Evolutionary conservation across 2,797 vertebrate species (phyloP), one percentile per base, ranked within the genome.

Genomic region (Podargus strigoides): DNA sequence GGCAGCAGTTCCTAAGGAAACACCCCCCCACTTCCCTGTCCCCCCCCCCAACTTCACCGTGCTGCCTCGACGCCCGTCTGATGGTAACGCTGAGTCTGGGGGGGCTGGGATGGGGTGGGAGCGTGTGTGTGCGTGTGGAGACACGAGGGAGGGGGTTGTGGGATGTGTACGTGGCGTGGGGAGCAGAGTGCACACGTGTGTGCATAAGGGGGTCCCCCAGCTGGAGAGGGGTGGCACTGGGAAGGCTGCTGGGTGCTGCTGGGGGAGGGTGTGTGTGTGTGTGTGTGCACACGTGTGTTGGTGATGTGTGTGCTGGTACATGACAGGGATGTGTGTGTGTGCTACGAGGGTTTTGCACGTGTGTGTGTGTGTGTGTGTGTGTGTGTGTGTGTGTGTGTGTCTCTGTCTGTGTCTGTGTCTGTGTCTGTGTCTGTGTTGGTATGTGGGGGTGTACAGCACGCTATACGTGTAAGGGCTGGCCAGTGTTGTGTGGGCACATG

Each of bases 401-500:
- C 24, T 4, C 5, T 8, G 12, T 12, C 26, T 50, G 26, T 41
- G 41, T 41, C n/a, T n/a, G n/a, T n/a, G n/a, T n/a, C n/a, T 41
- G 41, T 41, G 41, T 41, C 12, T 41, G 41, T 41, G 41, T 41
- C 12, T 41, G 41, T 41, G 41, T 41, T 16, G 11, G 41, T 41
- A 16, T 13, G 41, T 12, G 24, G 18, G 28, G 27, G 22, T 3
- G 12, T 30, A 24, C 1, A 7, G 39, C 4, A 3, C 8, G 13
- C 36, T 9, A 1, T 18, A 6, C 0, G 9, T 34, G 36, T 23
- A 28, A n/a, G 36, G 53, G 30, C 27, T 66, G 62, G n/a, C 20
- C 10, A 6, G n/a, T 6, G 3, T 1, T 7, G 16, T 15, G 3
- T 16, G 27, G 10, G 22, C 52, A 14, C 3, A 4, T 1, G 27